A percentile compares a stretch with the other conserved stretches of the same genome.
phyloP scores from a whole-genome alignment of 2,797 vertebrate genomes.

The Odontamblyopus rebecca region DNA sequence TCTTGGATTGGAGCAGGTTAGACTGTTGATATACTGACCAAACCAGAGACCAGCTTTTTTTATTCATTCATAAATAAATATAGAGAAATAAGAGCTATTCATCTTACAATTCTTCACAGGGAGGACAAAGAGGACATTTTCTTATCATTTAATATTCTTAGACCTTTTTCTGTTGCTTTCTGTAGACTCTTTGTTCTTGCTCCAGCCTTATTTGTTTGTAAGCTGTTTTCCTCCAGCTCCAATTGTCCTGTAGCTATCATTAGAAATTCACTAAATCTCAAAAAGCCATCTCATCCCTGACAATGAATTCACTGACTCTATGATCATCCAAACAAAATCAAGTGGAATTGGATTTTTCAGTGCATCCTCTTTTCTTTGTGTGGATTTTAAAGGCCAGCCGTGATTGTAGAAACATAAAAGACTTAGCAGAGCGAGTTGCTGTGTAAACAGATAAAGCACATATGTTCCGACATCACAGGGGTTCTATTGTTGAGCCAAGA shows the following conservation, averaged over 20 bases:
- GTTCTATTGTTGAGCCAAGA: constrained; percentile 57
- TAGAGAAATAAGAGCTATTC: not conserved
- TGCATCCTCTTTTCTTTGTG: constrained; percentile 2
- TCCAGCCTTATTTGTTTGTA: constrained; percentile 20
- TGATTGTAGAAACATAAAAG: constrained; percentile 45
- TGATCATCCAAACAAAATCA: not conserved
- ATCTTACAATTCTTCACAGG: not conserved
- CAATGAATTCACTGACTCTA: constrained; percentile 7
- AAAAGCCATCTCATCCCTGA: constrained; percentile 9
- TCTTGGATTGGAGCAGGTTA: not conserved
- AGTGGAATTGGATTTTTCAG: constrained; percentile 2
- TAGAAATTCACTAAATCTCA: constrained; percentile 26
- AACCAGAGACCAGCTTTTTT: too few relatives aligned
- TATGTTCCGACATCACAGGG: constrained; percentile 45
- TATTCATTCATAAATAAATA: not conserved
- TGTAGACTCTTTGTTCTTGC: constrained; percentile 25
- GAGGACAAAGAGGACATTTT: not conserved
- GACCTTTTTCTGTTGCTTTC: constrained; percentile 9
- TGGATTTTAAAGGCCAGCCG: not conserved
- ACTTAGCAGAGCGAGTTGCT: constrained; percentile 26
- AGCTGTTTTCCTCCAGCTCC: constrained; percentile 32
- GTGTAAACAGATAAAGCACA: constrained; percentile 46
- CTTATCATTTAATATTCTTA: not conserved
- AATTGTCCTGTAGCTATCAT: constrained; percentile 16
- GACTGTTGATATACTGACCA: not conserved